Evolutionary conservation across 2,797 vertebrate genomes (phyloP).

Genomic region (Phrynocephalus forsythii): DNA sequence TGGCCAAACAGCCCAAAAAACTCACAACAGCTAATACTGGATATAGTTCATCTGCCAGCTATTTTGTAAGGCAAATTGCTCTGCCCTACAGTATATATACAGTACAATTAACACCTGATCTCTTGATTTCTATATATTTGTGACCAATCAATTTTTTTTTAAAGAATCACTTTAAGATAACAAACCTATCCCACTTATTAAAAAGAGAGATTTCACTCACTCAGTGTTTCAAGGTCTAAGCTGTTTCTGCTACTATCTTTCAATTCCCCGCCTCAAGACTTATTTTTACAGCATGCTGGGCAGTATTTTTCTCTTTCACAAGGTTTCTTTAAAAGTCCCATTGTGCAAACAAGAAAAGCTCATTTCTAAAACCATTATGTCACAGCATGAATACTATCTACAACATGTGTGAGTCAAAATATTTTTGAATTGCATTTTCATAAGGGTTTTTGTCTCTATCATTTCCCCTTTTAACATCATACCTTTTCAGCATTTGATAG

Average conservation of each 20-base stretch:
- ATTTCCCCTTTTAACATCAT: background rate
- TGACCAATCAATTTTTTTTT: background rate
- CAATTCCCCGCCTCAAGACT: background rate
- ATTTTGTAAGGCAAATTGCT: background rate
- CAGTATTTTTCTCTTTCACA: background rate
- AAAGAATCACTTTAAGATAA: background rate
- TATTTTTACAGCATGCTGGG: background rate
- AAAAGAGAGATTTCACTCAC: fast-evolving
- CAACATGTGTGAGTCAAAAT: constrained; percentile 18
- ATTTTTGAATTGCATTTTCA: constrained; percentile 33
- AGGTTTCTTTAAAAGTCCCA: constrained; percentile 26
- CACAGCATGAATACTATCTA: background rate
- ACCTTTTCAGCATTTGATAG: constrained; percentile 13
- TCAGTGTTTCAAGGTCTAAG: background rate
- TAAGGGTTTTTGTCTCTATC: background rate
- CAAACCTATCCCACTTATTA: background rate
- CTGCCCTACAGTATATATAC: background rate
- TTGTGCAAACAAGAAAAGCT: background rate
- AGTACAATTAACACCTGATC: background rate
- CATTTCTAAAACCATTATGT: constrained; percentile 22
- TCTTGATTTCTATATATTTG: background rate
- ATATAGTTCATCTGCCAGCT: too few species aligned
- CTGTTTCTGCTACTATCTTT: background rate
- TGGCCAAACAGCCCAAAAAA: too few species aligned
- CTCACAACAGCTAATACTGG: too few species aligned